These are phyloP conservation scores for Scarus forsteni DNA, from an alignment of 2,797 vertebrate species.

Conservation along the genomic window DNA sequence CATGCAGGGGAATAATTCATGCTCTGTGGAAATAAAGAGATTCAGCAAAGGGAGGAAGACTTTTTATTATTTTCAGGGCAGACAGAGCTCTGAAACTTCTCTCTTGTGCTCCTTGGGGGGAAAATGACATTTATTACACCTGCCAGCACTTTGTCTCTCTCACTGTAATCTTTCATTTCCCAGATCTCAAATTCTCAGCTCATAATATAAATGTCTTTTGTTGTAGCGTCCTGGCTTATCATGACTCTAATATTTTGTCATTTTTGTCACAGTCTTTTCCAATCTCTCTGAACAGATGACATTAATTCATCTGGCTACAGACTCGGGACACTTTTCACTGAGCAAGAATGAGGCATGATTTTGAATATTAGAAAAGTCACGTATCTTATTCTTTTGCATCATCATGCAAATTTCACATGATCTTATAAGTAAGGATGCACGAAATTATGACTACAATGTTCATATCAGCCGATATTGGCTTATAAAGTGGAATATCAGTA, in stretches of 20 bases:
- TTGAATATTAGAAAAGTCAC: too few species aligned
- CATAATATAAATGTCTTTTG: background rate
- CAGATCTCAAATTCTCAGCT: background rate
- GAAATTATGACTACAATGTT: too few species aligned
- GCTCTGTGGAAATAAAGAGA: conserved; percentile 30
- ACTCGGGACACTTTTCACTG: background rate
- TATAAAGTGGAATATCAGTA: too few species aligned
- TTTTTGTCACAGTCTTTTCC: conserved; percentile 7
- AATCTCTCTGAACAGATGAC: background rate
- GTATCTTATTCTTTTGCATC: too few species aligned
- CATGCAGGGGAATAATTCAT: conserved; percentile 49
- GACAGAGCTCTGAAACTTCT: background rate
- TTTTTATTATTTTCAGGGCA: conserved; percentile 32
- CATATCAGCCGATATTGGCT: too few species aligned
- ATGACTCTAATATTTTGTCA: conserved; percentile 8
- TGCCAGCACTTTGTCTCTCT: conserved; percentile 29
- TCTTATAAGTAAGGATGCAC: too few species aligned
- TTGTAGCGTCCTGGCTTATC: background rate
- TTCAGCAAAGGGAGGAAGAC: background rate
- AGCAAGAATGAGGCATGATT: too few species aligned
- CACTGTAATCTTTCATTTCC: conserved; percentile 28
- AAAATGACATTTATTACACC: conserved; percentile 37
- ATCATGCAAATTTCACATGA: too few species aligned
- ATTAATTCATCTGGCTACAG: conserved; percentile 3
- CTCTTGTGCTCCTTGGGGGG: conserved; percentile 14